Base-by-base conservation (phyloP, 2,113 vertebrate species). In the Jaculus jaculus region DNA sequence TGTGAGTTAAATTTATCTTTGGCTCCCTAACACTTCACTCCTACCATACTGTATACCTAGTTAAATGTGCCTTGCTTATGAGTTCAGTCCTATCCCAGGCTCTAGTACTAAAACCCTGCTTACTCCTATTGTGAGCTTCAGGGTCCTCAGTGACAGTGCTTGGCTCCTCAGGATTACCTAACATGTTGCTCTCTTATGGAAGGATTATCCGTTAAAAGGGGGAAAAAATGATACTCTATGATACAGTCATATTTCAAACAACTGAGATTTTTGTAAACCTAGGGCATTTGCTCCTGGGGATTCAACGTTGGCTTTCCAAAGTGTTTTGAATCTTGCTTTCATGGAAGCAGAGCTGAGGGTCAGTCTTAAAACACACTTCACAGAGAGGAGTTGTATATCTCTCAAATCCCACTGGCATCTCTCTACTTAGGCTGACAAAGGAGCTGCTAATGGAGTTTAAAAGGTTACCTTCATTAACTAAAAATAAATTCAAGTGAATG, bases 401-500 rank as follows among this genome's bases (percentile, higher is more conserved):
- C 61, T 51, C 51, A 81, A 95, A 88, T 96, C 93, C 95, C 94
- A 94, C 2, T 77, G 85, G 96, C 54, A 63, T 95, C 92, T 74
- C 91, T 87, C 94, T 47, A 86, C 61, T 89, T 88, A 96, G 87
- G 3, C 94, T 81, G 89, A 93, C 91, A 93, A 95, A 88, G 69
- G 90, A 94, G 42, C 90, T 93, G 87, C 93, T 97, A 97, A 97
- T 96, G 96, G 96, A 95, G 95, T 96, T 96, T 95, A 95, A 97
- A 97, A 95, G 95, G 96, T 94, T 96, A 93, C 78, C 60, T 94
- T 97, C 96, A 96, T 96, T 97, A 96, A 95, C 92, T 89, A 90
- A 95, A 96, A 95, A 95, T 94, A 97, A 94, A 96, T 95, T 93
- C 58, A 96, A 88, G 74, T 54, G n/a, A 93, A 90, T 89, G 90